Evolutionary conservation across 53 echinoderm and acorn worm species (phyloP), one percentile per base, ranked within the genome.

Genomic region (Hippasteria phrygiana): DNA sequence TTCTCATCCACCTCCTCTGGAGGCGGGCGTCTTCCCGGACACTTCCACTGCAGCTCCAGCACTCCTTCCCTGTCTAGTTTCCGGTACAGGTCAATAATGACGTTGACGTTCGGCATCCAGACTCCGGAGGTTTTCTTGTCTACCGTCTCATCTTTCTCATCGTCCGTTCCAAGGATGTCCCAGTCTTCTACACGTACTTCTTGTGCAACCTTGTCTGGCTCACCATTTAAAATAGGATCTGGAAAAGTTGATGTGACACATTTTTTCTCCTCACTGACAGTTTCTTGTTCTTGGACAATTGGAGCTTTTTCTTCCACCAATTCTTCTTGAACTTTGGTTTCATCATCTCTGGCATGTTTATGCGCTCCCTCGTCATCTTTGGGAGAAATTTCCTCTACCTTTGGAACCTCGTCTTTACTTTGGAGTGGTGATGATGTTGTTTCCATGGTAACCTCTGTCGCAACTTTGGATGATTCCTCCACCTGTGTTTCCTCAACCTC

Each of bases 31-130:
- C 95, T 85, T 35, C 94, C 94, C 13, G 95, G 94, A 78, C 98
- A 97, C 77, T 96, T 97, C 98, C 98, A 97, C 43, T 87, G 82
- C 46, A 97, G 89, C 36, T 97, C 95, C 55, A 97, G 82, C 38
- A 97, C 85, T 3, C 93, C 96, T 45, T 94, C 91, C 43, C 91
- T 88, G 89, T 97, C 98, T 33, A 97, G 80, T 82, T 91, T 96
- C 64, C 93, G 87, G 71, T 92, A 97, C 10, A 97, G 94, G 71
- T 97, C 95, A 34, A 96, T 90, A 40, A 95, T 97, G n/a, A 95
- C 90, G 13, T 92, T 87, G 9, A 88, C 48, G 42, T 95, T 87
- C 0, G 98, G 98, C 93, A 96, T 95, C 90, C 90, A 93, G 40
- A 90, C 92, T 0, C 90, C 82, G 41, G 76, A 59, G 24, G 35